phyloP scores from a whole-genome alignment of 2,888 invertebrate species.

The Polyploca ridens region DNA sequence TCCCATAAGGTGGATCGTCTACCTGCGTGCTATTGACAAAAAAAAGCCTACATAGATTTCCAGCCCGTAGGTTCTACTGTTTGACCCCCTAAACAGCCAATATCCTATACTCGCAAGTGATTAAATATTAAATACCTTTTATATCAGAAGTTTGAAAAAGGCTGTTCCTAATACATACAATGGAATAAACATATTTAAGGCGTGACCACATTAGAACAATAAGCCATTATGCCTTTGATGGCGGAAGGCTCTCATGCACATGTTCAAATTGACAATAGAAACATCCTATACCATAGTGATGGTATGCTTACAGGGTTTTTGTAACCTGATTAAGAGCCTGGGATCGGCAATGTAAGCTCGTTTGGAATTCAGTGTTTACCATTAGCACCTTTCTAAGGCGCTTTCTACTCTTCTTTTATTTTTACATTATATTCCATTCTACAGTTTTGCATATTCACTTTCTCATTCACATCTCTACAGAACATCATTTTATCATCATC shows the following conservation, averaged over 20 bases:
- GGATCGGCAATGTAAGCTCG: slow-evolving; percentile 2
- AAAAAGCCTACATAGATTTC: too few relatives aligned
- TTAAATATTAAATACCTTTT: neutral
- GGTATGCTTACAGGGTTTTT: slow-evolving; percentile 8
- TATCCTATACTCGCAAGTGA: too few relatives aligned
- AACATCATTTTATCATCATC: neutral
- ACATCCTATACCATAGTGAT: slow-evolving; percentile 1
- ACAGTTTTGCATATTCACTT: neutral
- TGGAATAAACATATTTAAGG: slow-evolving; percentile 25
- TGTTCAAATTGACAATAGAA: slow-evolving; percentile 7
- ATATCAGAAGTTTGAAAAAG: neutral
- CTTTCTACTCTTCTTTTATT: slow-evolving; percentile 7
- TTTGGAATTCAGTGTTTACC: neutral
- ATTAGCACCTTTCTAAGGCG: slow-evolving; percentile 8
- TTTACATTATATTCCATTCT: neutral
- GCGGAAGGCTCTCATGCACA: slow-evolving; percentile 22
- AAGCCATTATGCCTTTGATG: slow-evolving; percentile 27
- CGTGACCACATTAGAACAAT: slow-evolving; percentile 33
- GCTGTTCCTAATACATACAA: slow-evolving; percentile 2
- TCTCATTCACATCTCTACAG: neutral
- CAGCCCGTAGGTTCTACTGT: too few relatives aligned
- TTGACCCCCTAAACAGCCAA: too few relatives aligned
- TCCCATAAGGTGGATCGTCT: too few relatives aligned
- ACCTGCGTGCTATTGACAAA: too few relatives aligned
- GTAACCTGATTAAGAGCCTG: neutral